Percentiles rank a stretch among this genome's conserved stretches.
These are phyloP conservation scores for Aulostomus chinensis DNA, from an alignment of 2,797 vertebrate genomes.

Conservation along the genomic window DNA sequence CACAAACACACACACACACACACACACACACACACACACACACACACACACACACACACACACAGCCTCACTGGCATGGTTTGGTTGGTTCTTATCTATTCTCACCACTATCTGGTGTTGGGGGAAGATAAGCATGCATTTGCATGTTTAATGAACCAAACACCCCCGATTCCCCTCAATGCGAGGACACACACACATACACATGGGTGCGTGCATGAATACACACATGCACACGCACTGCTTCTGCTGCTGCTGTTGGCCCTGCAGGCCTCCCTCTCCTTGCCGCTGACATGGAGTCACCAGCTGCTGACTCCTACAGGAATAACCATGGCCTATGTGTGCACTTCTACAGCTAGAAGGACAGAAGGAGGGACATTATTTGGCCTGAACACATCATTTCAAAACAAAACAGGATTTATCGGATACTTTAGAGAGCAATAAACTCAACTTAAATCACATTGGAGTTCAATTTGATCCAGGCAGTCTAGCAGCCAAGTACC, in stretches of 20 bases:
- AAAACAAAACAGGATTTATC: not conserved
- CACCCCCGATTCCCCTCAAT: slow-evolving; percentile 58
- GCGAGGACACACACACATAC: slow-evolving; percentile 46
- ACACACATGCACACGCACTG: not conserved
- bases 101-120: slow-evolving; percentile 83
- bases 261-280: slow-evolving; percentile 59
- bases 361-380: slow-evolving; percentile 11
- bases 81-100: slow-evolving; percentile 78
- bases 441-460: not conserved
- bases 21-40: slow-evolving; percentile 15
- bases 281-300: slow-evolving; percentile 64
- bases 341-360: slow-evolving; percentile 21
- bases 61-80: slow-evolving; percentile 51
- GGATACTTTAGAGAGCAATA: not conserved
- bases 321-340: slow-evolving; percentile 48
- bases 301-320: slow-evolving; percentile 67
- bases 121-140: slow-evolving; percentile 84
- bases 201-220: slow-evolving; percentile 2
- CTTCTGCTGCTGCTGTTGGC: slow-evolving; percentile 31
- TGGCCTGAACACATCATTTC: not conserved
- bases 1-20: slow-evolving; percentile 6
- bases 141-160: slow-evolving; percentile 80
- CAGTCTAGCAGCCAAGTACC: too few species aligned
- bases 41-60: slow-evolving; percentile 13
- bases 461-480: too few species aligned